Base-by-base conservation (phyloP, 2,113 vertebrate genomes). In the Dipodomys merriami region DNA sequence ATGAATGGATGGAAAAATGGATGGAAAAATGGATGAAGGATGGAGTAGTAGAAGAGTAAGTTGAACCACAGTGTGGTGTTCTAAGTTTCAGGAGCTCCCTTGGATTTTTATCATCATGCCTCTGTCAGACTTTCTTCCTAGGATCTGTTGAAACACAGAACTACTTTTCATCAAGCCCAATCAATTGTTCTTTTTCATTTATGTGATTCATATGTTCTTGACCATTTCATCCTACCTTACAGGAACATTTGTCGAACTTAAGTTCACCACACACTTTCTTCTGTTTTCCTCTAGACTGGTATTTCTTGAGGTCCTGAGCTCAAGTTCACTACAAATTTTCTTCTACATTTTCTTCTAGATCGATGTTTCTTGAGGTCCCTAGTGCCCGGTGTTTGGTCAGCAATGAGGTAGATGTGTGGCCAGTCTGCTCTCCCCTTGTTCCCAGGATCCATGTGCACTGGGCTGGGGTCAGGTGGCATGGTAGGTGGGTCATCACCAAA, bases 121-220 rank as follows among this genome's bases (percentile, higher is more conserved):
- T 13, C 46, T 35, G n/a, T 7, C 71, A 81, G 89, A 1, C 25
- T 81, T 86, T 93, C 67, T 83, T 80, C 60, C 22, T 3, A 22
- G 18, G 12, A 2, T 79, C 49, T 88, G 93, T 35, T 49, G 49
- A 77, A 73, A 81, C 93, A n/a, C 30, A 81, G 64, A 93, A 73
- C 68, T 33, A 46, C 60, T 81, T 92, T 60, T 84, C 53, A 89
- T 81, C 68, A 57, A 69, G 8, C 72, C 44, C 69, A 73, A 69
- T 71, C 46, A 44, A 13, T 30, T 71, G 71, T 18, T 67, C 49
- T 73, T 87, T 86, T 77, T 53, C 69, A 29, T 35, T 85, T 71
- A 74, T 30, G 30, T 22, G 69, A n/a, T 49, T 88, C 12, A 46
- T 46, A 30, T 2, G 2, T 27, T 85, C 88, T 88, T 76, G 1